These are phyloP conservation scores for Erethizon dorsatum DNA, from an alignment of 2,797 vertebrate genomes.

Conservation along the genomic window DNA sequence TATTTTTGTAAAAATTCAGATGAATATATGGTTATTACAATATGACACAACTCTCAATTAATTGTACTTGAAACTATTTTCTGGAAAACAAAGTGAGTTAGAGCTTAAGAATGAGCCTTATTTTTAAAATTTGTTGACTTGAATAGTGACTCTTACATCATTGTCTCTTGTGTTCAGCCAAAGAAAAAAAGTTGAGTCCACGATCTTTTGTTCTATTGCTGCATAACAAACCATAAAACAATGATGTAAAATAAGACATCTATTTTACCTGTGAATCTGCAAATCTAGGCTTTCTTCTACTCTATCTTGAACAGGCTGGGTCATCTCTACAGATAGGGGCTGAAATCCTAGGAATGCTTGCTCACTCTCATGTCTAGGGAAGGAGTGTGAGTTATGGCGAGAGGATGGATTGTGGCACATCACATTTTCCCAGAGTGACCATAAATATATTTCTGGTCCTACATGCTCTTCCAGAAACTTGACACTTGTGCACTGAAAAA, in stretches of 20 bases:
- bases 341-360: background rate
- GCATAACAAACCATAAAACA: background rate
- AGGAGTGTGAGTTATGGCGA: background rate
- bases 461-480: background rate
- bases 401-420: background rate
- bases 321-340: background rate
- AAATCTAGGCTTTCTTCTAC: slow-evolving; percentile 39
- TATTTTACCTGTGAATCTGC: background rate
- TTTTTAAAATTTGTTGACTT: background rate
- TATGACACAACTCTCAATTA: background rate
- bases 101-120: background rate
- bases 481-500: background rate
- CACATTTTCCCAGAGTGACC: background rate
- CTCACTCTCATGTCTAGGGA: background rate
- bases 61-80: slow-evolving; percentile 39
- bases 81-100: background rate
- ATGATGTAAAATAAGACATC: background rate
- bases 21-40: background rate
- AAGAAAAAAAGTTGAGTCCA: background rate
- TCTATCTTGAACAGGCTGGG: background rate
- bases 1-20: slow-evolving; percentile 36
- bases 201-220: background rate
- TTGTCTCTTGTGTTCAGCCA: background rate
- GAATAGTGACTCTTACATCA: background rate
- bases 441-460: background rate